Base-by-base conservation (phyloP, 2,113 vertebrate genomes). In the Addax nasomaculatus region DNA sequence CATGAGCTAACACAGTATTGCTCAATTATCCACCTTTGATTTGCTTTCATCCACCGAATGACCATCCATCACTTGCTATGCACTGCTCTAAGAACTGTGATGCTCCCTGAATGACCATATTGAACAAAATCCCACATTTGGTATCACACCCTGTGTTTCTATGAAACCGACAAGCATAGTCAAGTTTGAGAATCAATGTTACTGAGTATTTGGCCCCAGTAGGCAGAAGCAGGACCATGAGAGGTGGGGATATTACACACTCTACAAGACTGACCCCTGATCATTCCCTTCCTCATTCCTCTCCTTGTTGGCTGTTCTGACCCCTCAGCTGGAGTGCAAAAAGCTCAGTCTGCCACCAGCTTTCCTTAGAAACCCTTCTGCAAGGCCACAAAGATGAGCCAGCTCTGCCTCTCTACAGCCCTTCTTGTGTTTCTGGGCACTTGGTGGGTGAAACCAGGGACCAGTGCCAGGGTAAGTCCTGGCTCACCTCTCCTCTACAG, bases 41-140 rank as follows among this genome's bases (percentile, higher is more conserved):
- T 21, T 47, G 23, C 45, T 43, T 64, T 47, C 27, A 3, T 33
- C 55, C 47, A 2, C n/a, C 36, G 8, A 2, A 0, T 43, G 43
- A 85, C 30, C 23, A 25, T 30, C 76, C 39, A 1, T 8, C 83
- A 2, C 0, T 0, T 25, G 51, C 16, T 2, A 0, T 4, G 36
- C 12, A 17, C 60, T 3, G 30, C n/a, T 67, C 81, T 2, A 19
- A 80, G 81, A 27, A 45, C 78, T 36, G 21, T 29, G 33, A 10
- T 39, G 10, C 45, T 27, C n/a, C 7, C 0, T 10, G 85, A 51
- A 1, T 21, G 39, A 73, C n/a, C 13, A 21, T 29, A 15, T 8
- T 43, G 47, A 81, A 55, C 15, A 23, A 5, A 45, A 6, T 23
- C 8, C 49, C 30, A 90, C 19, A 11, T 33, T n/a, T 49, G 14